These are phyloP conservation scores for Acleris holmiana DNA, from an alignment of 2,888 invertebrate genomes.

Conservation along the genomic window DNA sequence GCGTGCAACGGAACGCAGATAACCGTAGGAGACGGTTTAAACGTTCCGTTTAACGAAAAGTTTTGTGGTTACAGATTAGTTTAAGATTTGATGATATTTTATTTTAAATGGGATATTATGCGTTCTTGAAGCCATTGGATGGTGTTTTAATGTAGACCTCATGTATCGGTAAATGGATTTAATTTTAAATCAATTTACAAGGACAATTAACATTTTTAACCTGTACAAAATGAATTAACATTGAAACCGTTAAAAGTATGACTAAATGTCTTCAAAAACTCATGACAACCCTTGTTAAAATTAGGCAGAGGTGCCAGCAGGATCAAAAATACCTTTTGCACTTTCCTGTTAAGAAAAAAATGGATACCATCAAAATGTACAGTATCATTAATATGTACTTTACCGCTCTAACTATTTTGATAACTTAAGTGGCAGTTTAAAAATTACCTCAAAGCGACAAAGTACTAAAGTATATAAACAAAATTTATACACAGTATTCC, in stretches of 20 bases:
- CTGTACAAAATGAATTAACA: not conserved
- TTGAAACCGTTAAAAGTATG: not conserved
- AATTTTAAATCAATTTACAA: no score
- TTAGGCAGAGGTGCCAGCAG: not conserved
- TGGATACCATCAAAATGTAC: no score
- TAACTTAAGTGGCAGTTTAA: not conserved
- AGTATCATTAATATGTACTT: no score
- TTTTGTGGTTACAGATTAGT: not conserved
- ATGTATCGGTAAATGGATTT: no score
- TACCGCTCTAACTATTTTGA: no score
- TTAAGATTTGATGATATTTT: not conserved
- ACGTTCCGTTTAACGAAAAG: conserved; percentile 11
- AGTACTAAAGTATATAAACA: not conserved
- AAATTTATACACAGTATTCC: conserved; percentile 1
- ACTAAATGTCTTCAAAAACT: conserved; percentile 1
- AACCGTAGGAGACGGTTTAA: not conserved
- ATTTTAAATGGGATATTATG: no score
- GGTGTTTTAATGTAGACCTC: no score
- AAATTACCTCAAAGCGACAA: not conserved
- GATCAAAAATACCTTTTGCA: no score
- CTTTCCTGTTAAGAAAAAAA: no score
- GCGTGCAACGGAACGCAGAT: conserved; percentile 25
- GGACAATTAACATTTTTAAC: no score
- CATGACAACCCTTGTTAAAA: conserved; percentile 1
- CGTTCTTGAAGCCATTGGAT: no score